Percentiles rank a stretch among this genome's conserved stretches.
Conservation (phyloP, 2,797 vertebrate species). For the Gorsachius magnificus region DNA sequence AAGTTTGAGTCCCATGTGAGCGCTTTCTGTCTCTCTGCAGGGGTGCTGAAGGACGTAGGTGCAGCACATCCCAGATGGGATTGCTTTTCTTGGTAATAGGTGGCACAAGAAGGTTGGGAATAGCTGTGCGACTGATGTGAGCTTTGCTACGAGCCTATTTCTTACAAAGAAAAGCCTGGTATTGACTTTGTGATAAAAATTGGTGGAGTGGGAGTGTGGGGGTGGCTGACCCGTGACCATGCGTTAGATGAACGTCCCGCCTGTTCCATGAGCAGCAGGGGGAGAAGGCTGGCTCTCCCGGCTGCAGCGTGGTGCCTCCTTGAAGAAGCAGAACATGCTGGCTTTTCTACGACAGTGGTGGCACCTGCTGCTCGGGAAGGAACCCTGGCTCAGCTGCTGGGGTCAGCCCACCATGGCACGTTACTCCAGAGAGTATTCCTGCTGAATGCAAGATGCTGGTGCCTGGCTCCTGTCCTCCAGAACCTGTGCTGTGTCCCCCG, state of each 20-base stretch:
- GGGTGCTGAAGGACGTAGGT: rapidly evolving
- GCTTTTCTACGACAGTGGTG: not conserved
- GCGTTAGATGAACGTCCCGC: not conserved
- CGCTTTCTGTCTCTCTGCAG: rapidly evolving
- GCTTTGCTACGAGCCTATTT: not conserved
- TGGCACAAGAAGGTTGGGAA: not conserved
- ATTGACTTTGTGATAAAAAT: not conserved
- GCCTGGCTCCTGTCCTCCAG: not conserved
- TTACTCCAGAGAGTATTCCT: not conserved
- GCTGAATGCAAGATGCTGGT: not conserved
- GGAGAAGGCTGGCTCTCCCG: not conserved
- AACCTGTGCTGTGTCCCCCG: not conserved
- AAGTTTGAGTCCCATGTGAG: rapidly evolving
- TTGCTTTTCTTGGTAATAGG: rapidly evolving
- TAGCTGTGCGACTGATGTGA: rapidly evolving
- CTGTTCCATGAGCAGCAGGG: not conserved
- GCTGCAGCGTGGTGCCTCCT: not conserved
- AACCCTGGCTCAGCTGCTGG: not conserved
- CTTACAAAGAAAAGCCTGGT: not conserved
- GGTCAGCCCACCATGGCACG: not conserved
- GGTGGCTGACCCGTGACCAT: rapidly evolving
- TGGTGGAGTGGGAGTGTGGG: too few species aligned
- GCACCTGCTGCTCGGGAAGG: not conserved
- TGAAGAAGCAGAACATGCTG: not conserved
- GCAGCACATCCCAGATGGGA: not conserved